Evolutionary conservation across 2,888 invertebrate species (phyloP).

Genomic region (Dromius quadrimaculatus): DNA sequence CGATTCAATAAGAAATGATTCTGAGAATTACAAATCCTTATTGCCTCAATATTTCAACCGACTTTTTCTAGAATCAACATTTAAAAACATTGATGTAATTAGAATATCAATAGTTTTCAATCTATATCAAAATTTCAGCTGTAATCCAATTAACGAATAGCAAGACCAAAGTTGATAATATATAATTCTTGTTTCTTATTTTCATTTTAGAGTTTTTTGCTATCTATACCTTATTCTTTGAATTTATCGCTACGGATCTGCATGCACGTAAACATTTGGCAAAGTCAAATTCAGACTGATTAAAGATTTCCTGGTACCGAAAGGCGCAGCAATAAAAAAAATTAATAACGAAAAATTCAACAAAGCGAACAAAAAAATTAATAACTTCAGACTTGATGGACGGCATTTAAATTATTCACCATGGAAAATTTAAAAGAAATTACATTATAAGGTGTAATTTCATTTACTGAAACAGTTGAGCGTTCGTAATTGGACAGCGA

Average conservation of each 20-base stretch:
- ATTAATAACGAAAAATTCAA: constrained; percentile 47
- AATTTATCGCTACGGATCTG: not conserved
- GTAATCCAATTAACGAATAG: no score
- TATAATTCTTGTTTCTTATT: no score
- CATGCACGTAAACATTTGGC: not conserved
- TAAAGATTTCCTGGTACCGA: constrained; percentile 35
- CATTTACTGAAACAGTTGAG: constrained; percentile 64
- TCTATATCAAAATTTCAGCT: no score
- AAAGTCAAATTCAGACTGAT: not conserved
- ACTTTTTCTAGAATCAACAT: no score
- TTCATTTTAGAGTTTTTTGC: no score
- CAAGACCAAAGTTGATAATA: no score
- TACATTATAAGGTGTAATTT: constrained; percentile 63
- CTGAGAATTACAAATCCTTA: no score
- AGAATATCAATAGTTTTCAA: no score
- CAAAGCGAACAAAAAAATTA: constrained; percentile 56
- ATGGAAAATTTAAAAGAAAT: constrained; percentile 61
- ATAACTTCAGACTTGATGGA: constrained; percentile 39
- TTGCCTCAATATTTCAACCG: no score
- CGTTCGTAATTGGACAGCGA: constrained; percentile 63
- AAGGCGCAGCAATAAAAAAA: constrained; percentile 23
- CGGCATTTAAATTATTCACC: constrained; percentile 60
- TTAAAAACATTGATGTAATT: no score
- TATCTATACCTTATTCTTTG: no score
- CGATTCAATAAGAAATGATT: no score